Conservation (phyloP, 2,113 vertebrate genomes). For the Morone chrysops region DNA sequence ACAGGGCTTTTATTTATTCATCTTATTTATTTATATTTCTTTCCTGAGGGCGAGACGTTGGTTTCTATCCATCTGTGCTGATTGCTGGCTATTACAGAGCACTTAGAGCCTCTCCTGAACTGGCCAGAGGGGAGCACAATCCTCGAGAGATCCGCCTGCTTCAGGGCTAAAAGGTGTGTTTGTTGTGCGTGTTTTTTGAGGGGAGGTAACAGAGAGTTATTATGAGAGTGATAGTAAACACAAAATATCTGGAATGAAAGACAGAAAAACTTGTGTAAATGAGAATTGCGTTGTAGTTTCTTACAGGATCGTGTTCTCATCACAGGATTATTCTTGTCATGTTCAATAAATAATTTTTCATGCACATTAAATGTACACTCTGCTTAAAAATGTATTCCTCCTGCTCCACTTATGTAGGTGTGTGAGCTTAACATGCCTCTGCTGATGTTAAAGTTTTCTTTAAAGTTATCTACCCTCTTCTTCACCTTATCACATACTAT, state of each 20-base stretch:
- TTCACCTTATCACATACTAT: constrained; percentile 4
- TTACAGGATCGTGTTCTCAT: background rate
- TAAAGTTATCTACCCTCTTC: background rate
- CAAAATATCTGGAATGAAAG: constrained; percentile 10
- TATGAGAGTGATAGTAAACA: constrained; percentile 21
- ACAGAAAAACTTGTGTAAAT: background rate
- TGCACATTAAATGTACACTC: constrained; percentile 1
- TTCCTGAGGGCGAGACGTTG: constrained; percentile 78
- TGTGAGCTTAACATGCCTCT: background rate
- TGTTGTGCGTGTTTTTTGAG: constrained; percentile 46
- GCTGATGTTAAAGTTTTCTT: background rate
- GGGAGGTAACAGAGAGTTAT: constrained; percentile 28
- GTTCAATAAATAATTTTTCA: background rate
- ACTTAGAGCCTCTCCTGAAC: constrained; percentile 79
- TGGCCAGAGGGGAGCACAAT: constrained; percentile 67
- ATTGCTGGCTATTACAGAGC: constrained; percentile 85
- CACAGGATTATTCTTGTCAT: background rate
- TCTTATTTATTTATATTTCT: constrained; percentile 87
- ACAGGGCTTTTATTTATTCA: constrained; percentile 85
- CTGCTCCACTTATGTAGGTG: background rate
- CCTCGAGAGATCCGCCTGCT: constrained; percentile 70
- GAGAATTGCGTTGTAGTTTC: background rate
- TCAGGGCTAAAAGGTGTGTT: constrained; percentile 68
- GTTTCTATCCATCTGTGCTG: constrained; percentile 80
- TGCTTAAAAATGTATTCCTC: background rate